phyloP scores from a whole-genome alignment of 2,797 vertebrate species.

The Microhierax caerulescens region DNA sequence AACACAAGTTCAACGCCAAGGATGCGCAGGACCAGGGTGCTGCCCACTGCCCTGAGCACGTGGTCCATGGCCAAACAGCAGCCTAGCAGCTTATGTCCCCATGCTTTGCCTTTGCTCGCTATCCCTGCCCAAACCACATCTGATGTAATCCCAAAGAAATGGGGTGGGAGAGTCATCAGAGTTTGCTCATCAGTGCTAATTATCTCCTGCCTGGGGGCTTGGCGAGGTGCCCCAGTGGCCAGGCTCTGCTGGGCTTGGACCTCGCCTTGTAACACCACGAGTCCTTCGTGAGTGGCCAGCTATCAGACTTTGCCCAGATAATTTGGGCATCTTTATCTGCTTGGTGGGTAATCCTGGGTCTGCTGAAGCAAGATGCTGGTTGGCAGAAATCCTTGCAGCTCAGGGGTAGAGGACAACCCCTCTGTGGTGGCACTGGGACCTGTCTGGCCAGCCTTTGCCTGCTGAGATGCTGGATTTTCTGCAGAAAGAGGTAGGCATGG shows the following conservation, averaged over 20 bases:
- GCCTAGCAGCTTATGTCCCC: background rate
- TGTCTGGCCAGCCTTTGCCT: background rate
- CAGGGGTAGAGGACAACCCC: rapidly evolving
- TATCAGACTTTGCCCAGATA: background rate
- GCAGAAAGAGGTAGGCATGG: background rate
- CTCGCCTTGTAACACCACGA: rapidly evolving
- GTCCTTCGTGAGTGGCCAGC: background rate
- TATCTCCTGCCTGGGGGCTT: background rate
- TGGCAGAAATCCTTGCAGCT: background rate
- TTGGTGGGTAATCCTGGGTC: background rate
- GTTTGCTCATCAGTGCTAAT: rapidly evolving
- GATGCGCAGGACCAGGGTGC: background rate
- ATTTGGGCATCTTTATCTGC: background rate
- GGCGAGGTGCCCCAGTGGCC: rapidly evolving
- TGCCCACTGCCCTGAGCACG: background rate
- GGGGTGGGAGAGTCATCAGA: rapidly evolving
- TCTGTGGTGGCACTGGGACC: background rate
- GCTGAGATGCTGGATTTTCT: background rate
- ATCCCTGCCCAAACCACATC: background rate
- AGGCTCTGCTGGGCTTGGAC: background rate
- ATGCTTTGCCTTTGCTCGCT: rapidly evolving
- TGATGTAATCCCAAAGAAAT: background rate
- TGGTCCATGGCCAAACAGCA: rapidly evolving
- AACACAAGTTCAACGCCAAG: background rate
- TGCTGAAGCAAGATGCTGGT: background rate